phyloP scores from a whole-genome alignment of 1,140 invertebrate species.

The Macrobrachium nipponense region DNA sequence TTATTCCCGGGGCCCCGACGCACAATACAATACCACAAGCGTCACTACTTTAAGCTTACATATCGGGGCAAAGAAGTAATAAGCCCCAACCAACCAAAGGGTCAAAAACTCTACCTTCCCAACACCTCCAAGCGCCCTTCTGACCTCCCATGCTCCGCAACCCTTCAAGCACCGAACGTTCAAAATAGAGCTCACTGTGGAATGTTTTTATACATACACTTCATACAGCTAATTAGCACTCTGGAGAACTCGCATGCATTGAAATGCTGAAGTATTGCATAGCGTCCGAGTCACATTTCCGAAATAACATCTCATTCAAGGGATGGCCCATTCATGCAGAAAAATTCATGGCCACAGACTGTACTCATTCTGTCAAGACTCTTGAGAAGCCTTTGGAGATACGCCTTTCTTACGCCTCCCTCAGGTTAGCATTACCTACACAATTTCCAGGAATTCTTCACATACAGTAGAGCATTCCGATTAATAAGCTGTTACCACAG shows the following conservation, averaged over 20 bases:
- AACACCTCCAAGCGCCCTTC: background rate
- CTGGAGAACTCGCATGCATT: too few species aligned
- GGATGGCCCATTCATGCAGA: too few species aligned
- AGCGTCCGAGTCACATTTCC: background rate
- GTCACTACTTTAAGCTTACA: slow-evolving; percentile 8
- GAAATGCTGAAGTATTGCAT: too few species aligned
- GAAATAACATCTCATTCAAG: background rate
- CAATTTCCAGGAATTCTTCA: too few species aligned
- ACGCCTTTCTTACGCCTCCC: too few species aligned
- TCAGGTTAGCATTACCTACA: too few species aligned
- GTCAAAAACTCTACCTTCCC: background rate
- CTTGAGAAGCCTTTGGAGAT: too few species aligned
- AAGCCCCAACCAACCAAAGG: background rate
- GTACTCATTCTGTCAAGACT: too few species aligned
- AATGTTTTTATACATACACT: slow-evolving; percentile 20
- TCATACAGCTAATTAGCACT: slow-evolving; percentile 21
- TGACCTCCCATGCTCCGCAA: background rate
- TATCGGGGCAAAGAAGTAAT: background rate
- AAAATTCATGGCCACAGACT: too few species aligned
- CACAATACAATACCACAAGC: slow-evolving; percentile 26
- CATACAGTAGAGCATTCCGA: too few species aligned
- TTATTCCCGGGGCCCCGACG: slow-evolving; percentile 6
- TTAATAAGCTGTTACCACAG: too few species aligned
- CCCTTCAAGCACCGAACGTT: too few species aligned
- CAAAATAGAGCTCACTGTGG: slow-evolving; percentile 1